These are phyloP conservation scores for Tyrophagus putrescentiae DNA, from an alignment of 1,140 invertebrate genomes.

Conservation along the genomic window DNA sequence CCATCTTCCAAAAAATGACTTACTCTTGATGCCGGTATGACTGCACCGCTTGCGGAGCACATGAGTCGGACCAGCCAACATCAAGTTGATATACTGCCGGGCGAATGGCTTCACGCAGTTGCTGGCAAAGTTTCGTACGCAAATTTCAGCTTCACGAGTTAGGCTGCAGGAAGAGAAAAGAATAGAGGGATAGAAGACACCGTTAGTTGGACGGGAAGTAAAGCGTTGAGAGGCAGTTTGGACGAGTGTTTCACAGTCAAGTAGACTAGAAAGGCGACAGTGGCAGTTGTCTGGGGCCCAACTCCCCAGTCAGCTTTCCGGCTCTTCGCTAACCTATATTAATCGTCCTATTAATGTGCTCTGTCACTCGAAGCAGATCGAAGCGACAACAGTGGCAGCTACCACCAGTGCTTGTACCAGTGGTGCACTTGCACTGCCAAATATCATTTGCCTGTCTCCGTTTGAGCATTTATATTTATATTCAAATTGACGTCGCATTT, in stretches of 20 bases:
- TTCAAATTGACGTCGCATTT: no score
- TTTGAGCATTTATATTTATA: no score
- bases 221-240: no score
- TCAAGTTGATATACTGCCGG: constrained; percentile 21
- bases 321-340: neutral
- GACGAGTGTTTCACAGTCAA: no score
- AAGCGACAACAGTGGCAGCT: no score
- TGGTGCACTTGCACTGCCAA: no score
- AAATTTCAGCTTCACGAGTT: constrained; percentile 15
- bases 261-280: no score
- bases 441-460: no score
- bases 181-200: no score
- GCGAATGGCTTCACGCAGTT: constrained; percentile 21
- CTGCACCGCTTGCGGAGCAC: constrained; percentile 15
- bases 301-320: neutral
- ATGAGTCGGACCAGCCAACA: constrained; percentile 18
- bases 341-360: neutral
- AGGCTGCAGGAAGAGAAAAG: neutral
- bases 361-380: neutral
- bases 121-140: constrained; percentile 16
- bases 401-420: no score
- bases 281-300: neutral
- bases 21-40: constrained; percentile 19
- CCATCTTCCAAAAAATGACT: neutral
- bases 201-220: no score